A percentile compares a stretch with the other conserved stretches of the same genome.
These are phyloP conservation scores for Rhipidura dahli DNA, from an alignment of 2,113 vertebrate species.

Conservation along the genomic window DNA sequence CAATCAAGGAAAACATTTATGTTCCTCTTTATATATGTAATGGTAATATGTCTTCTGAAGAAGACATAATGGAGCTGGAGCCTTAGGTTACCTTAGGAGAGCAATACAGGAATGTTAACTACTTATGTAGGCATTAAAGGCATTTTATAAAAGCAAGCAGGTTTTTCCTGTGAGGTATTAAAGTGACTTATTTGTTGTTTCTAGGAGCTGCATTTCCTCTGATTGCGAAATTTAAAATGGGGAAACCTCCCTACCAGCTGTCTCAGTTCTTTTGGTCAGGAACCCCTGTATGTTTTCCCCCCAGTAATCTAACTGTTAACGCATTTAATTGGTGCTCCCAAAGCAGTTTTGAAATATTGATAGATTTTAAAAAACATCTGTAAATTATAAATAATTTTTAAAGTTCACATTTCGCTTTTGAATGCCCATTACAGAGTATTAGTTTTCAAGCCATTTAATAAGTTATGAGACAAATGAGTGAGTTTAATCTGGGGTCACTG, in stretches of 20 bases:
- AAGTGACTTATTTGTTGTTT: constrained; percentile 45
- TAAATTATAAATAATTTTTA: constrained; percentile 78
- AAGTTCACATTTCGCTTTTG: constrained; percentile 75
- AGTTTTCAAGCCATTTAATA: constrained; percentile 76
- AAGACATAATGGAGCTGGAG: constrained; percentile 35
- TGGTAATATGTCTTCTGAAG: constrained; percentile 54
- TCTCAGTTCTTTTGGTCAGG: constrained; percentile 39
- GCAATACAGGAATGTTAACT: constrained; percentile 3
- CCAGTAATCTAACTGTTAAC: constrained; percentile 59
- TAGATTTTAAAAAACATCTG: constrained; percentile 72
- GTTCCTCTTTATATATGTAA: constrained; percentile 39
- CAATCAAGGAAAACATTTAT: constrained; percentile 69
- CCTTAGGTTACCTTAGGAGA: constrained; percentile 42
- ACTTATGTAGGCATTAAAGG: constrained; percentile 9
- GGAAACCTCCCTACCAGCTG: background rate
- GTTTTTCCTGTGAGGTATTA: constrained; percentile 5
- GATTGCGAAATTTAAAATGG: background rate
- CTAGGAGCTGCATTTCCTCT: constrained; percentile 3
- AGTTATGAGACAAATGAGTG: constrained; percentile 68
- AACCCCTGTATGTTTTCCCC: constrained; percentile 11
- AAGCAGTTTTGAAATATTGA: constrained; percentile 70
- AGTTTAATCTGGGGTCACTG: constrained; percentile 53
- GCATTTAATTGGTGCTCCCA: constrained; percentile 70
- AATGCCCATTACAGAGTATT: constrained; percentile 71
- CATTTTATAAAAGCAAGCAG: constrained; percentile 48